Conservation (phyloP, 2,888 invertebrate genomes). For the Lacanobia oleracea region DNA sequence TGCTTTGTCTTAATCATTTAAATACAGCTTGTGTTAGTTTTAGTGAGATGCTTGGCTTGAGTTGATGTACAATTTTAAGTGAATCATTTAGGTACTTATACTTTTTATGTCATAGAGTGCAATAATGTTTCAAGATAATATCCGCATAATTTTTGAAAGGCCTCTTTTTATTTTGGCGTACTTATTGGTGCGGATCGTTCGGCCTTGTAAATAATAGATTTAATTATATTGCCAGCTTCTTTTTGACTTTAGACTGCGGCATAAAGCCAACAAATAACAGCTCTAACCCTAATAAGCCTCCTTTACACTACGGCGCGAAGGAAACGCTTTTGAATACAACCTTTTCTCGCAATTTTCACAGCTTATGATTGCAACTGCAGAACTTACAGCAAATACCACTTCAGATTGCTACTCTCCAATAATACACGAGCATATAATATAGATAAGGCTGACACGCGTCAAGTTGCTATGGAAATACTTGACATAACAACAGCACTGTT, state of each 20-base stretch:
- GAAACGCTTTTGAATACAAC: background rate
- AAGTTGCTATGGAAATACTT: constrained; percentile 52
- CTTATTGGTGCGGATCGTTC: constrained; percentile 11
- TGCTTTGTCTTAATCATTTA: constrained; percentile 48
- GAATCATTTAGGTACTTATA: background rate
- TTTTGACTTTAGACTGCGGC: background rate
- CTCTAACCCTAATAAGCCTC: constrained; percentile 20
- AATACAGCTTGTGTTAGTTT: constrained; percentile 47
- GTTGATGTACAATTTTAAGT: constrained; percentile 17
- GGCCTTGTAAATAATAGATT: constrained; percentile 20
- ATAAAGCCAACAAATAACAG: background rate
- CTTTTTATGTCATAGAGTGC: background rate
- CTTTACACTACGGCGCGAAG: background rate
- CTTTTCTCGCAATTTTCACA: background rate
- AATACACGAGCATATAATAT: constrained; percentile 25
- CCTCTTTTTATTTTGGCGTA: constrained; percentile 9
- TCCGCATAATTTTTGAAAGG: constrained; percentile 24
- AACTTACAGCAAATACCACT: background rate
- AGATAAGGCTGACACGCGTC: constrained; percentile 41
- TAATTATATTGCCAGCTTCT: constrained; percentile 8
- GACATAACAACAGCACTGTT: constrained; percentile 46
- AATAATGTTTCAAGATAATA: background rate
- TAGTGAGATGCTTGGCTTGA: constrained; percentile 29
- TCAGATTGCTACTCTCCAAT: constrained; percentile 22
- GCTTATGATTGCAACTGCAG: constrained; percentile 8